Evolutionary conservation across 2,888 invertebrate species (phyloP), one percentile per base, ranked within the genome.

Genomic region (Dichetophora obliterata): DNA sequence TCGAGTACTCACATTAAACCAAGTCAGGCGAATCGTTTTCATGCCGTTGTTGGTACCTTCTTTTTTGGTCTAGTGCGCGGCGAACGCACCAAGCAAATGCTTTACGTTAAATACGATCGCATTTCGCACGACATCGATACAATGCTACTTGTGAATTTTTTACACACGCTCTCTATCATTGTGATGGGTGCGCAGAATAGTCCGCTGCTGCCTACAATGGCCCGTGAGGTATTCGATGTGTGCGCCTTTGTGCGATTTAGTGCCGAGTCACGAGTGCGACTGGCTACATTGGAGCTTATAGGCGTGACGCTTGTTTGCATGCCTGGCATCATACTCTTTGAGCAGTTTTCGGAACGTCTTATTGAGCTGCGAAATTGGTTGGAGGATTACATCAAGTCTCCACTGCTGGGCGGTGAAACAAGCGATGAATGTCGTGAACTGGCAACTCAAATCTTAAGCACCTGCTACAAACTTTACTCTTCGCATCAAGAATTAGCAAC

Each of bases 11-110:
- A 75, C 22, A 57, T 59, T 0, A 70, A 76, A 0, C 37, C 52
- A 9, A 9, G 31, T 11, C 82, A 82, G 54, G 86, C 89, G 0
- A 97, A 96, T 88, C 90, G 90, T 70, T 97, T 97, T 87, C 91
- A 94, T 0, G 89, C 92, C 0, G 93, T 95, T 0, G 95, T 94
- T 0, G 94, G 95, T 1, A 91, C 91, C 65, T 98, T 97, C 86
- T 96, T 97, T 89, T 97, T 95, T 85, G 95, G 96, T 0, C 87
- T 96, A 1, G 86, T 96, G 0, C 91, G 93, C 27, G 95, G 94
- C 0, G 92, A 93, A 80, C 92, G 92, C 0, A 90, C 90, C 52
- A 91, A 91, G 59, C 92, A 92, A 83, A 89, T 91, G 85, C 80
- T 90, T 2, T 87, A 91, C 5, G 83, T 84, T 0, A 90, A 90